A percentile compares a stretch with the other conserved stretches of the same genome.
These are phyloP conservation scores for Chloropsis hardwickii DNA, from an alignment of 2,113 vertebrate species.

Conservation along the genomic window DNA sequence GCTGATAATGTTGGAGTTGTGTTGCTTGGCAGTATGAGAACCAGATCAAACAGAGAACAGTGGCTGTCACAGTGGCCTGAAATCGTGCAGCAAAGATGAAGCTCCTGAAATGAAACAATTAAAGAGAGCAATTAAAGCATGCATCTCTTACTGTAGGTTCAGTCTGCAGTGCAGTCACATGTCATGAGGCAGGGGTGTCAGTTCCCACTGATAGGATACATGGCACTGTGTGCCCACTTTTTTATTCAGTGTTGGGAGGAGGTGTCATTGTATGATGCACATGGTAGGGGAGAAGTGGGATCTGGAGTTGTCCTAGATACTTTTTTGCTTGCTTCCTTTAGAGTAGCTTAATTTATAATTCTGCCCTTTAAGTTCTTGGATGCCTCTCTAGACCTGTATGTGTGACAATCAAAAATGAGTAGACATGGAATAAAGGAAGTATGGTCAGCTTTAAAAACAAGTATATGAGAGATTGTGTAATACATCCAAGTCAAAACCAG, in stretches of 20 bases:
- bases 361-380: background rate
- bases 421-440: background rate
- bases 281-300: background rate
- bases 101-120: background rate
- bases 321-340: background rate
- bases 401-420: background rate
- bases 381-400: background rate
- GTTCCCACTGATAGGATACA: background rate
- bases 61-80: background rate
- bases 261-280: background rate
- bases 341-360: background rate
- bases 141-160: background rate
- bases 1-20: background rate
- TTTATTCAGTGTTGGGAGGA: background rate
- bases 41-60: background rate
- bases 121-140: background rate
- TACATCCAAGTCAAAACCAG: background rate
- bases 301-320: background rate
- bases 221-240: background rate
- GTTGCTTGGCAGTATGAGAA: background rate
- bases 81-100: background rate
- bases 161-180: background rate
- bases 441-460: background rate
- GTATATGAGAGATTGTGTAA: background rate
- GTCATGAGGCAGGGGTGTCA: background rate